A percentile compares a stretch with the other conserved stretches of the same genome.
Conservation (phyloP, 2,888 invertebrate genomes). For the Spodoptera littoralis region DNA sequence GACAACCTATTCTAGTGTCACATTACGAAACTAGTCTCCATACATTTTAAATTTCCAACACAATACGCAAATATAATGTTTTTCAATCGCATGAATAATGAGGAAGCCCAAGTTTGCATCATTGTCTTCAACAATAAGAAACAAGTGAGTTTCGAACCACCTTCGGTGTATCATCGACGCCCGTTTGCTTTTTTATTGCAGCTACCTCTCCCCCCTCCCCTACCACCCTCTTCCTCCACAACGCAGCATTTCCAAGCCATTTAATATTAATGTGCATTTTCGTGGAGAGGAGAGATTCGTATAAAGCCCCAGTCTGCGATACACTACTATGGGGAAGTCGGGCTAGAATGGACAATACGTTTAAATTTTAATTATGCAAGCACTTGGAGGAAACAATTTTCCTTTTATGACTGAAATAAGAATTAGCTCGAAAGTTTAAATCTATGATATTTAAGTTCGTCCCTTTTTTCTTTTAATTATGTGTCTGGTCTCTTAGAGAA, state of each 20-base stretch:
- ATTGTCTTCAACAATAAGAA: conserved; percentile 66
- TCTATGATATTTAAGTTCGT: conserved; percentile 41
- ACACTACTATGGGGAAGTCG: conserved; percentile 78
- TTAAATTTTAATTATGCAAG: conserved; percentile 83
- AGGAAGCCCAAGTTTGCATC: conserved; percentile 33
- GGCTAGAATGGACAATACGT: conserved; percentile 79
- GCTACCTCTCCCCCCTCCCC: conserved; percentile 68
- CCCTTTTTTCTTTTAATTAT: conserved; percentile 10
- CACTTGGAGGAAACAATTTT: conserved; percentile 64
- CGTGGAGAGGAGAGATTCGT: conserved; percentile 87
- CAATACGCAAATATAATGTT: conserved; percentile 11
- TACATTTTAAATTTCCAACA: background rate
- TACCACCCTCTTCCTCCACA: conserved; percentile 68
- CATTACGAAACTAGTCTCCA: background rate
- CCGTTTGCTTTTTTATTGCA: conserved; percentile 83
- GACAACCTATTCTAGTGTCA: too few species aligned
- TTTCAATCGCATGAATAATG: conserved; percentile 6
- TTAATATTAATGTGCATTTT: conserved; percentile 90
- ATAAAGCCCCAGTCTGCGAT: conserved; percentile 86
- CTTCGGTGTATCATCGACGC: conserved; percentile 82
- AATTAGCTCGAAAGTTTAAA: conserved; percentile 56
- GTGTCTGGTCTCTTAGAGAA: conserved; percentile 3
- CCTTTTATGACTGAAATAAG: conserved; percentile 63
- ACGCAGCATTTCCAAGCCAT: conserved; percentile 89
- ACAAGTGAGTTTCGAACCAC: conserved; percentile 72